A percentile compares a stretch with the other conserved stretches of the same genome.
Evolutionary conservation across 2,888 invertebrate genomes (phyloP).

Genomic region (Athrips mouffetella): DNA sequence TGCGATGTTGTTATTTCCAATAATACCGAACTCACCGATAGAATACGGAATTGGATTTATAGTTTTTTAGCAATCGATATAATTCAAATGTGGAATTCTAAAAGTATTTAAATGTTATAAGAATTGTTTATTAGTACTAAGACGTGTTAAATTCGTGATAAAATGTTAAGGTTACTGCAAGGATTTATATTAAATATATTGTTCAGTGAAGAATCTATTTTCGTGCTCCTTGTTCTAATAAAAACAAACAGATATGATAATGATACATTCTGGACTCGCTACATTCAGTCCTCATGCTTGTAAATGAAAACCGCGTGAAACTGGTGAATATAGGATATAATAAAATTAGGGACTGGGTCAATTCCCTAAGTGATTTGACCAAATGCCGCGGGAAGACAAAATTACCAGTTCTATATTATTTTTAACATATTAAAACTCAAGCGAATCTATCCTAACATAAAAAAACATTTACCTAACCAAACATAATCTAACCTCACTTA

Average conservation of each 20-base stretch:
- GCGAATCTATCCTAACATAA: too few relatives aligned
- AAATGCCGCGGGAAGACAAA: too few relatives aligned
- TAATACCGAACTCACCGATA: constrained; percentile 36
- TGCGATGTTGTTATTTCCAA: constrained; percentile 25
- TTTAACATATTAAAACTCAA: too few relatives aligned
- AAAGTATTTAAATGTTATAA: constrained; percentile 62
- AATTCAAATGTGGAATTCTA: constrained; percentile 56
- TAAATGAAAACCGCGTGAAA: too few relatives aligned
- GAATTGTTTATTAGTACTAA: constrained; percentile 63
- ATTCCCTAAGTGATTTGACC: too few relatives aligned
- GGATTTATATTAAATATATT: constrained; percentile 46
- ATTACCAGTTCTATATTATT: too few relatives aligned
- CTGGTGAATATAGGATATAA: too few relatives aligned
- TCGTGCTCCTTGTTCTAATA: constrained; percentile 36
- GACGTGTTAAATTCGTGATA: constrained; percentile 69
- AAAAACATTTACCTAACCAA: too few relatives aligned
- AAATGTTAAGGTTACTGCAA: constrained; percentile 52
- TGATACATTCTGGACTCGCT: constrained; percentile 17
- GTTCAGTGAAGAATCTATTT: constrained; percentile 42
- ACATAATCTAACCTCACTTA: too few relatives aligned
- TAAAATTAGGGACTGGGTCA: too few relatives aligned
- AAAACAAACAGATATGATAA: constrained; percentile 23
- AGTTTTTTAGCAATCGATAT: constrained; percentile 46
- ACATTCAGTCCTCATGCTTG: too few relatives aligned
- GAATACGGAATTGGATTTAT: constrained; percentile 41